These are phyloP conservation scores for Hippocampus abdominalis DNA, from an alignment of 2,113 vertebrate genomes.

Conservation along the genomic window DNA sequence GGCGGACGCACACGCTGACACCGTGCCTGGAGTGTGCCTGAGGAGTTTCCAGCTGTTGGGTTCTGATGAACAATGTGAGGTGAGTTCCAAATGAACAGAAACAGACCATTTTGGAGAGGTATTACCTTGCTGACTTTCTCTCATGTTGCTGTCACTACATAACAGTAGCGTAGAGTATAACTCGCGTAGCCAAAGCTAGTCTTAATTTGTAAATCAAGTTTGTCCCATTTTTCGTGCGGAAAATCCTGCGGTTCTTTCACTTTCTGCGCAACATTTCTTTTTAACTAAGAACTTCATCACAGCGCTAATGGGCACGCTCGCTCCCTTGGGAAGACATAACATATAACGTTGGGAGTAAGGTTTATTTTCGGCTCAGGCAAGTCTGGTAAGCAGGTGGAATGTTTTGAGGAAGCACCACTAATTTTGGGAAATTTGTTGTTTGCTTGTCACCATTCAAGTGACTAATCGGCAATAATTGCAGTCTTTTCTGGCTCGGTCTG, in stretches of 20 bases:
- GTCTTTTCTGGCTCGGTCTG: constrained; percentile 3
- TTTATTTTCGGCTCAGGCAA: neutral
- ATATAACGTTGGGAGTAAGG: neutral
- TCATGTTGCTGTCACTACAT: neutral
- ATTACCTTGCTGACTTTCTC: no score
- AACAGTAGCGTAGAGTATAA: neutral
- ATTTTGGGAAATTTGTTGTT: neutral
- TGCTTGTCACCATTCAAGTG: constrained; percentile 38
- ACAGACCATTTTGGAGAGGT: no score
- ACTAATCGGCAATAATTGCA: constrained; percentile 60
- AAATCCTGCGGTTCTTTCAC: constrained; percentile 1
- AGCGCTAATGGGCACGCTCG: neutral
- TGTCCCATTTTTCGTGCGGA: constrained; percentile 7
- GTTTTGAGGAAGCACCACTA: neutral
- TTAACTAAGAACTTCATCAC: neutral
- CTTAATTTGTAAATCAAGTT: neutral
- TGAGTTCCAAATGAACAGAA: constrained; percentile 32
- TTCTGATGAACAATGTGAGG: constrained; percentile 47
- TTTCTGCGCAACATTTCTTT: constrained; percentile 7
- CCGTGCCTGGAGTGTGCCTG: constrained; percentile 66
- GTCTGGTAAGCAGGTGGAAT: neutral
- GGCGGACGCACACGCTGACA: constrained; percentile 47
- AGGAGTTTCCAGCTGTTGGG: constrained; percentile 67
- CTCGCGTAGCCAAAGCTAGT: neutral
- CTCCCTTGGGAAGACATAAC: constrained; percentile 5